Evolutionary conservation across 2,888 invertebrate genomes (phyloP).

Genomic region (Stenurella melanura): DNA sequence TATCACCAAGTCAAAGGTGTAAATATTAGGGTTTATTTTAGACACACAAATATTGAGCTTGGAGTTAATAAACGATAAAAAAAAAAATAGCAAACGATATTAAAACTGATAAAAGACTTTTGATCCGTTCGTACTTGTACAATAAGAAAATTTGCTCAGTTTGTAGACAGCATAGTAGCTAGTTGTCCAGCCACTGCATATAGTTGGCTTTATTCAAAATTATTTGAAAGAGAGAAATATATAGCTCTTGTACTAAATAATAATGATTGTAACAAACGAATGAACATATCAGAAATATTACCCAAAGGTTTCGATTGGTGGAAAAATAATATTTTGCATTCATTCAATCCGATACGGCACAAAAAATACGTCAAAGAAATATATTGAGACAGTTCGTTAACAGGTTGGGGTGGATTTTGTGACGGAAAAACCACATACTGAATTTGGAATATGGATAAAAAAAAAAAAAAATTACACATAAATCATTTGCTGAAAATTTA

Average conservation of each 20-base stretch:
- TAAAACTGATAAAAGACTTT: no score
- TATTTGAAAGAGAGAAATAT: constrained; percentile 36
- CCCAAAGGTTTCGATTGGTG: constrained; percentile 28
- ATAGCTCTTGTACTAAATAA: neutral
- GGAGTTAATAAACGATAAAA: no score
- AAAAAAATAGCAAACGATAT: no score
- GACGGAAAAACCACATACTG: constrained; percentile 22
- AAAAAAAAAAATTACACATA: no score
- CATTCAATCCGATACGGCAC: constrained; percentile 26
- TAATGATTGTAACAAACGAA: constrained; percentile 9
- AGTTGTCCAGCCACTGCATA: no score
- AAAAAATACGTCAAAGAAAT: constrained; percentile 52
- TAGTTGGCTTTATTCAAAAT: constrained; percentile 21
- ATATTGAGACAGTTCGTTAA: constrained; percentile 51
- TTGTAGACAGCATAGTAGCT: no score
- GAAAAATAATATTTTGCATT: neutral
- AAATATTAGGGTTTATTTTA: no score
- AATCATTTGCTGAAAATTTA: constrained; percentile 11
- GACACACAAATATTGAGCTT: no score
- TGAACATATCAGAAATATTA: constrained; percentile 5
- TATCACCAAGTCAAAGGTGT: no score
- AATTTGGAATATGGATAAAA: no score
- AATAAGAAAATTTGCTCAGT: no score
- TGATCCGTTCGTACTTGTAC: no score
- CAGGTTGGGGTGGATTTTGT: constrained; percentile 56